Evolutionary conservation across 2,888 invertebrate genomes (phyloP).

Genomic region (Psylliodes chrysocephalus): DNA sequence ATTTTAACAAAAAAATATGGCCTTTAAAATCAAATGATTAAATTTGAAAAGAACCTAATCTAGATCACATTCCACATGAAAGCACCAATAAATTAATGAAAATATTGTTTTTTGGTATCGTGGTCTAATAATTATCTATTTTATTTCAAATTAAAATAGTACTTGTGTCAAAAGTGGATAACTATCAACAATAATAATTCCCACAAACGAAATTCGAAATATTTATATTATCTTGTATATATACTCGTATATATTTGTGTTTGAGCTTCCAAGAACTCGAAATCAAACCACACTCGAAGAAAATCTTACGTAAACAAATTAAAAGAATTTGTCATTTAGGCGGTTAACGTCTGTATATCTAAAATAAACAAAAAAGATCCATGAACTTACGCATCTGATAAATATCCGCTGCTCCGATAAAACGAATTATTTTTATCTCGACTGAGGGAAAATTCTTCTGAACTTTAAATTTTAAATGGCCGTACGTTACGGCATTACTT

Average conservation of each 20-base stretch:
- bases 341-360: slow-evolving; percentile 11
- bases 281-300: neutral
- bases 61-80: no score
- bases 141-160: no score
- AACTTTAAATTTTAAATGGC: neutral
- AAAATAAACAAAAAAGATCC: slow-evolving; percentile 27
- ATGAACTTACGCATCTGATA: slow-evolving; percentile 22
- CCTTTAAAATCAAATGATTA: no score
- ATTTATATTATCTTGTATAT: no score
- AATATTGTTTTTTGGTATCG: no score
- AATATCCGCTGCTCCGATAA: slow-evolving; percentile 7
- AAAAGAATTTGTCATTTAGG: slow-evolving; percentile 12
- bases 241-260: neutral
- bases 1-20: no score
- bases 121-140: no score
- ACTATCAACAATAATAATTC: neutral
- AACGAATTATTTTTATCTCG: slow-evolving; percentile 13
- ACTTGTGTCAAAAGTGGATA: no score
- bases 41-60: no score
- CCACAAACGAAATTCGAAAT: neutral
- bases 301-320: slow-evolving; percentile 11
- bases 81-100: no score
- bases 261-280: neutral
- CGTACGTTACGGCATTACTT: neutral
- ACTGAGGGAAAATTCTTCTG: neutral